Evolutionary conservation across 1,140 invertebrate species (phyloP).

Genomic region (Oscheius sp.): DNA sequence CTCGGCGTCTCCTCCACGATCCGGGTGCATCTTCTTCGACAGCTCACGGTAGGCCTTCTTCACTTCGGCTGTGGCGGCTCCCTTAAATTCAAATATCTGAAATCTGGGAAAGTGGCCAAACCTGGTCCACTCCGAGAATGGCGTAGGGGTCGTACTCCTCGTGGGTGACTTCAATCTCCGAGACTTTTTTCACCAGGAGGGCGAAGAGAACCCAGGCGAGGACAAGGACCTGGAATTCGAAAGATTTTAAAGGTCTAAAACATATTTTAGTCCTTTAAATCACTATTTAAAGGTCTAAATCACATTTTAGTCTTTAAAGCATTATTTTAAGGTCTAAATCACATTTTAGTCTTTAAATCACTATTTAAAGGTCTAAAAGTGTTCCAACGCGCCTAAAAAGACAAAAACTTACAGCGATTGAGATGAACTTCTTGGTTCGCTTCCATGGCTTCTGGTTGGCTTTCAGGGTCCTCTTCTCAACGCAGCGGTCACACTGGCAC

Average conservation of each 20-base stretch:
- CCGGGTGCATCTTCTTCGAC: constrained; percentile 90
- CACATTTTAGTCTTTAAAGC: neutral
- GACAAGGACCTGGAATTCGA: constrained; percentile 60
- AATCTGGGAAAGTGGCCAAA: neutral
- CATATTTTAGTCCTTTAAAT: neutral
- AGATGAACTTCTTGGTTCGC: constrained; percentile 70
- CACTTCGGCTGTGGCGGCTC: constrained; percentile 79
- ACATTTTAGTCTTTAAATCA: neutral
- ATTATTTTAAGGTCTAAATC: neutral
- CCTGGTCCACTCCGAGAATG: constrained; percentile 82
- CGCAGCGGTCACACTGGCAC: constrained; percentile 80
- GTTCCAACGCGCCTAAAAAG: neutral
- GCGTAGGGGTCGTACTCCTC: constrained; percentile 98
- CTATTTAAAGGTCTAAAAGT: neutral
- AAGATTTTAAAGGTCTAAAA: neutral
- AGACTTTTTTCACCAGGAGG: constrained; percentile 88
- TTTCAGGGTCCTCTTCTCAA: constrained; percentile 77
- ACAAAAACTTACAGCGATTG: constrained; percentile 60
- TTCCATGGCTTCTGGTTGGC: constrained; percentile 81
- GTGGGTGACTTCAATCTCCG: constrained; percentile 94
- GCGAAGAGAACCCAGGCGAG: constrained; percentile 83
- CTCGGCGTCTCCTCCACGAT: constrained; percentile 91
- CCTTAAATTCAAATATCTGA: constrained; percentile 64
- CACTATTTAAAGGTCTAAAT: neutral
- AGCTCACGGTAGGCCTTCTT: constrained; percentile 92